Evolutionary conservation across 2,113 vertebrate species (phyloP), one percentile per base, ranked within the genome.

Genomic region (Bothrops jararaca): DNA sequence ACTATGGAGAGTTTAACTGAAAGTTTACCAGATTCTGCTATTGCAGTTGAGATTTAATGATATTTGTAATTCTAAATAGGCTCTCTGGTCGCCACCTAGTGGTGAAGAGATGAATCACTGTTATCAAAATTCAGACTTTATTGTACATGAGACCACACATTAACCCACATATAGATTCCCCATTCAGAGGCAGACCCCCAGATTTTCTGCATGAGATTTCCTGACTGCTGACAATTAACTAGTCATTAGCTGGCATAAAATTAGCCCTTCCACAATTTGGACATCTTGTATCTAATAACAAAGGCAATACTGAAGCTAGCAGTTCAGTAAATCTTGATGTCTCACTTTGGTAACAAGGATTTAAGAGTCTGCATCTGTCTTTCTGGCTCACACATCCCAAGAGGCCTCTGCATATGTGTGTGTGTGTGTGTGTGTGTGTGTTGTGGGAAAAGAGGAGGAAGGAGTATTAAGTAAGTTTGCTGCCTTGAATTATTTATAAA

Each of bases 51-150:
- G 54, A 9, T 86, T 86, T 86, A 48, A 48, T 42, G 39, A 26
- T 24, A 57, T 48, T 45, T 39, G 23, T 39, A 15, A 91, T 45
- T 8, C 39, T 91, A 56, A 91, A 57, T n/a, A 91, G 80, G 39
- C 39, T 86, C 39, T 34, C n/a, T 58, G 53, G 80, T 53, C 39
- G 54, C 90, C 90, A 91, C 85, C 90, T 60, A 91, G 85, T 86
- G 54, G 85, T n/a, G 18, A 91, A 60, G 34, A 18, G 45, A 58
- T 80, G 3, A 39, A 57, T 48, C 53, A 58, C 26, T 45, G 24
- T 20, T 91, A 12, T 18, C 20, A 39, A 18, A 80, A 80, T 34
- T 34, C 45, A 52, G 26, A 23, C 13, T 2, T 0, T 15, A 24
- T 22, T 29, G n/a, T 29, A 87, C 13, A 53, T 50, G 52, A 52